A percentile compares a stretch with the other conserved stretches of the same genome.
Conservation (phyloP, 2,797 vertebrate genomes). For the Enteromius afrohamiltoni region DNA sequence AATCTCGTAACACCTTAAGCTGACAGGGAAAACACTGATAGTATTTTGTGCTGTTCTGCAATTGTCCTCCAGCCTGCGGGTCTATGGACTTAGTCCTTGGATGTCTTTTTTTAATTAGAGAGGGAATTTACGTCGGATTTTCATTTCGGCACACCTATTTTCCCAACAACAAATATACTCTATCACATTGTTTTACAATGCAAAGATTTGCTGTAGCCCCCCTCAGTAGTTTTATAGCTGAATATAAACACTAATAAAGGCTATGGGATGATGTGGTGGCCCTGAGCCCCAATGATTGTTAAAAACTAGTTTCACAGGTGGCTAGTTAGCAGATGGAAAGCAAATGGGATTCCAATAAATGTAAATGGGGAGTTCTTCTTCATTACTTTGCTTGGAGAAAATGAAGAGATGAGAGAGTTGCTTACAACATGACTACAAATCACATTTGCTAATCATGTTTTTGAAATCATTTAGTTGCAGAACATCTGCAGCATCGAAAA, state of each 20-base stretch:
- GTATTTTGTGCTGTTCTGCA: conserved; percentile 14
- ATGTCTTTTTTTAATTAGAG: conserved; percentile 71
- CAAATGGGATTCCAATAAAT: conserved; percentile 79
- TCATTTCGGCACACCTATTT: conserved; percentile 65
- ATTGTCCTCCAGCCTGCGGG: neutral
- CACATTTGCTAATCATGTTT: conserved; percentile 53
- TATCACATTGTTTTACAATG: conserved; percentile 75
- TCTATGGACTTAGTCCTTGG: neutral
- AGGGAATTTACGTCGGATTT: conserved; percentile 73
- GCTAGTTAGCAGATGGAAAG: conserved; percentile 76
- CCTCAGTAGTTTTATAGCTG: conserved; percentile 71
- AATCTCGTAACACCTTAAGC: conserved; percentile 28
- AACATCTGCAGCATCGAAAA: conserved; percentile 26
- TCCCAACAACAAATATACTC: conserved; percentile 58
- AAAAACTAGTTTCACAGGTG: conserved; percentile 82
- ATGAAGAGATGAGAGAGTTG: conserved; percentile 68
- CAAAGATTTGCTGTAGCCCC: conserved; percentile 68
- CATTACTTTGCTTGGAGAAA: conserved; percentile 63
- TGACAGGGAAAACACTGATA: conserved; percentile 22
- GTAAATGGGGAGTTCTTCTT: conserved; percentile 68
- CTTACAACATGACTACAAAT: conserved; percentile 51
- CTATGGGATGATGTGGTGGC: conserved; percentile 61
- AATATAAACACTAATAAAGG: conserved; percentile 77
- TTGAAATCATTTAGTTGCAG: conserved; percentile 39
- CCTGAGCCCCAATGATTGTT: conserved; percentile 69